A percentile compares a stretch with the other conserved stretches of the same genome.
Conservation (phyloP, 2,797 vertebrate genomes). For the Bradypodion ventrale region DNA sequence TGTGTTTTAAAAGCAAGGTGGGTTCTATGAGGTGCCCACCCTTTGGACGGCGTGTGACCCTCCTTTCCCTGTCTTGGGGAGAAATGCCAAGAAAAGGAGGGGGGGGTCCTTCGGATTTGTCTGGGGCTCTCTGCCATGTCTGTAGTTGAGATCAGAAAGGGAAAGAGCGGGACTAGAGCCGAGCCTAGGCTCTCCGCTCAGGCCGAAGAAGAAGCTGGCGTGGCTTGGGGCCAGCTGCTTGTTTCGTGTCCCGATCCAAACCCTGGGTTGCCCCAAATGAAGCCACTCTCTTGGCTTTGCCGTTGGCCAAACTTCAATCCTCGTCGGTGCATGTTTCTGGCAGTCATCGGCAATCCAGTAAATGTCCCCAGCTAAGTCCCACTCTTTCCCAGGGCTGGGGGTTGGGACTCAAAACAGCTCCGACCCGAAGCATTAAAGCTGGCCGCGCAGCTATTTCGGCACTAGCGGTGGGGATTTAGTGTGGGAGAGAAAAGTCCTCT, state of each 20-base stretch:
- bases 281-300: too few species aligned
- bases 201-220: too few species aligned
- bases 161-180: neutral
- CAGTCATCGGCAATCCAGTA: too few species aligned
- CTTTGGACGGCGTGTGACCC: slow-evolving; percentile 40
- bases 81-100: neutral
- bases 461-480: neutral
- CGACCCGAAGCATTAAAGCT: neutral
- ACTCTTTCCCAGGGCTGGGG: neutral
- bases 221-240: too few species aligned
- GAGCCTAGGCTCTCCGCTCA: too few species aligned
- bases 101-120: neutral
- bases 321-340: too few species aligned
- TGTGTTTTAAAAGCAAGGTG: neutral
- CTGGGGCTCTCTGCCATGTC: neutral
- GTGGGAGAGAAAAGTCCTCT: slow-evolving; percentile 42
- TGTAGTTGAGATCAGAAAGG: too few species aligned
- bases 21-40: slow-evolving; percentile 54
- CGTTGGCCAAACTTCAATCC: too few species aligned
- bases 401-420: neutral
- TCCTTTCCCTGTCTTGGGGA: slow-evolving; percentile 14
- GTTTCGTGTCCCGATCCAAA: too few species aligned
- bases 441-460: neutral
- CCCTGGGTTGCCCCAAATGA: too few species aligned
- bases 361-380: neutral